Evolutionary conservation across 2,888 invertebrate genomes (phyloP).

Genomic region (Pomacea canaliculata): DNA sequence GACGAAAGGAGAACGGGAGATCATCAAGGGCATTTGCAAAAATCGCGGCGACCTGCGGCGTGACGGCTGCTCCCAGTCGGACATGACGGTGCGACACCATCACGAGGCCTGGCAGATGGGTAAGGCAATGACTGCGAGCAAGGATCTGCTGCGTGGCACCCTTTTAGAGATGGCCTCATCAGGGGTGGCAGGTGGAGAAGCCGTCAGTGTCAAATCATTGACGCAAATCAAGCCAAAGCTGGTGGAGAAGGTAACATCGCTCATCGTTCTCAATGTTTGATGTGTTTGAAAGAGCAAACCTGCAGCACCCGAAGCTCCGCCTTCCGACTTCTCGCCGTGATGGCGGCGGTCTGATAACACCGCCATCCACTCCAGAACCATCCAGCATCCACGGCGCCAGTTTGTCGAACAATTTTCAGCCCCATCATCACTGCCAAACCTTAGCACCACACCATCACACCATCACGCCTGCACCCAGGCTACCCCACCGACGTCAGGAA

Average conservation of each 20-base stretch:
- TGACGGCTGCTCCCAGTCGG: conserved; percentile 25
- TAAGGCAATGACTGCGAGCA: conserved; percentile 25
- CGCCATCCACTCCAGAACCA: not conserved
- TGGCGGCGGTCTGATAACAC: not conserved
- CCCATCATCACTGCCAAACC: not conserved
- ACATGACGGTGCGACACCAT: conserved; percentile 45
- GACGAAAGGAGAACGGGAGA: conserved; percentile 60
- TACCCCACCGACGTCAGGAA: not conserved
- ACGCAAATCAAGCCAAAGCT: not conserved
- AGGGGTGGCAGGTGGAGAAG: not conserved
- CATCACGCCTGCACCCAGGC: not conserved
- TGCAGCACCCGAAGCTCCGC: conserved; percentile 5
- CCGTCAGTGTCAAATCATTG: not conserved
- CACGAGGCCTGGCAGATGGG: conserved; percentile 57
- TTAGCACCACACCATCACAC: not conserved
- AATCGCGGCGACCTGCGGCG: conserved; percentile 49
- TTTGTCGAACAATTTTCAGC: not conserved
- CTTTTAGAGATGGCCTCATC: conserved; percentile 13
- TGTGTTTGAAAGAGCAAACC: conserved; percentile 14
- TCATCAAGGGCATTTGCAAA: conserved; percentile 58
- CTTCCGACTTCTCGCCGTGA: not conserved
- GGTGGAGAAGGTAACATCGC: not conserved
- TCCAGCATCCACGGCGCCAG: not conserved
- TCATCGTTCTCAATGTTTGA: not conserved
- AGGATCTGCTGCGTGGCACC: not conserved